Evolutionary conservation across 2,888 invertebrate genomes (phyloP), one percentile per base, ranked within the genome.

Genomic region (Nomada goodeniana): DNA sequence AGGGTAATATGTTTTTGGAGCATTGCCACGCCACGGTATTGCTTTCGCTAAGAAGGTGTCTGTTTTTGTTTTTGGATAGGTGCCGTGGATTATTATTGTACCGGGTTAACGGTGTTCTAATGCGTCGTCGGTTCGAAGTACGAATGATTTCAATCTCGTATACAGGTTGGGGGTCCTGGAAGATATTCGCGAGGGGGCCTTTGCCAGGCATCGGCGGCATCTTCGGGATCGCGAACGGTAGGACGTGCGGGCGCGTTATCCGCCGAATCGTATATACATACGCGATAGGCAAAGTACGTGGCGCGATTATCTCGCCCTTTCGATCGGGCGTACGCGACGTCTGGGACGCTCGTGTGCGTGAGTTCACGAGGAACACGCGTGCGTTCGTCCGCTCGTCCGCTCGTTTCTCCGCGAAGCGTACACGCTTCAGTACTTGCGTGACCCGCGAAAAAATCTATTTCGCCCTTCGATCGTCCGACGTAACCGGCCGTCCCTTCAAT

Each of bases 241-340:
- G 64, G 42, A 72, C 26, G 55, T 42, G 60, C 70, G 60, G 52
- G 9, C 63, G 42, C 42, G 61, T 72, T 72, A 72, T 72, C 61
- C n/a, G 71, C 42, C 80, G 76, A 82, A 82, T 76, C 82, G 53
- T 76, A 64, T 72, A 61, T 68, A 55, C 52, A 67, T 68, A 64
- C 57, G 78, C 72, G 82, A 84, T 83, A 82, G 78, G 76, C 82
- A 73, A 79, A 82, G 76, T 73, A 88, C 87, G 87, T 80, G 85
- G 69, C 73, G 71, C 77, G 85, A 88, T 88, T 86, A 90, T 89
- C 89, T 83, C 76, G 80, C 70, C 76, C 74, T 82, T 72, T 82
- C 83, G 85, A 89, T 88, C 88, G 82, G 70, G 77, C 72, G 68
- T 69, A 13, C 44, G 11, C 67, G n/a, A 29, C 50, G 23, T 50